Base-by-base conservation (phyloP, 1,140 invertebrate species). In the Asbolus verrucosus region DNA sequence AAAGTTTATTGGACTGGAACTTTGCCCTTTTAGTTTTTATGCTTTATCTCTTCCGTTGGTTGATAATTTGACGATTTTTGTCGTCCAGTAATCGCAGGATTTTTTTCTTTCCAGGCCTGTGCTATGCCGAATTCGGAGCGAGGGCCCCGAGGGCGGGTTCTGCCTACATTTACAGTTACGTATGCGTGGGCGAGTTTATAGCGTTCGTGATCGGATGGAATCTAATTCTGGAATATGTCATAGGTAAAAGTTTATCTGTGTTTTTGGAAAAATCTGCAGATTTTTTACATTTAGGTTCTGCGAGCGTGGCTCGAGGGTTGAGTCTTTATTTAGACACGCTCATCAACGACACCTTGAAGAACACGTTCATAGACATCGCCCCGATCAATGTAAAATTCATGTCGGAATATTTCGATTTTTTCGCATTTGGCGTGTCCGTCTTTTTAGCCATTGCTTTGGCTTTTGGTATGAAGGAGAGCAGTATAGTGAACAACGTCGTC, bases 91-190 rank as follows among this genome's bases (percentile, higher is more conserved):
- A n/a, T n/a, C n/a, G n/a, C n/a, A n/a, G n/a, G n/a, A n/a, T n/a
- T n/a, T n/a, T n/a, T n/a, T n/a, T n/a, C n/a, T n/a, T n/a, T 75
- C 71, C 76, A 92, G 91, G 90, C 33, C 80, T 93, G n/a, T 93
- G 91, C 76, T 93, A 92, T 82, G 94, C 94, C 0, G 94, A 96
- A 83, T 96, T 97, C 81, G 94, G 92, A 1, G 88, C 93, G 0
- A 83, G 93, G 69, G 92, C 95, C 0, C 94, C 94, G 0, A 90
- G 90, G 79, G 90, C 93, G 0, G 94, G 94, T 1, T 94, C 92
- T 0, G 93, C 93, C 0, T 96, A 96, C 81, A 87, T 94, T 2
- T 96, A 95, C 83, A 94, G 91, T 77, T 96, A 96, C 83, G 91
- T 94, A 1, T 91, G 91, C 72, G 90, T 95, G 3, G 94, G 94